These are phyloP conservation scores for Barypeithes pellucidus DNA, from an alignment of 2,888 invertebrate species.

Conservation along the genomic window DNA sequence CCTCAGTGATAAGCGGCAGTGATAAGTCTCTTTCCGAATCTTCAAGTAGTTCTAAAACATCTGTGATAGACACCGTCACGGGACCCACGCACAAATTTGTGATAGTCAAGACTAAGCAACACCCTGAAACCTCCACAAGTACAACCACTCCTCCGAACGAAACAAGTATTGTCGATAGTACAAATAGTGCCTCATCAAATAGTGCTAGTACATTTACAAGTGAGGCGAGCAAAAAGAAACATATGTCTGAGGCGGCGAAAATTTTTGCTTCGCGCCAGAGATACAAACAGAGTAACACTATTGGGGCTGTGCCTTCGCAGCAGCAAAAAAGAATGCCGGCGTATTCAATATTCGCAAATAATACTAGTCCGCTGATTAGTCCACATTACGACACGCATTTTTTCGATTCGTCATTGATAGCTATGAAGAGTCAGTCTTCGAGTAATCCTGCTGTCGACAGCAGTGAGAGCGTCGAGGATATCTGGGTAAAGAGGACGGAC, in stretches of 20 bases:
- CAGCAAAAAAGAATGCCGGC: constrained; percentile 75
- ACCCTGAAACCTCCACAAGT: constrained; percentile 59
- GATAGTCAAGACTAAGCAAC: constrained; percentile 71
- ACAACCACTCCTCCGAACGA: constrained; percentile 24
- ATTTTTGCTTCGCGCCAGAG: constrained; percentile 71
- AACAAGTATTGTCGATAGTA: background rate
- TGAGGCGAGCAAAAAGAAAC: constrained; percentile 68
- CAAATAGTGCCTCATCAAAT: background rate
- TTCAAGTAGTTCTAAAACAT: constrained; percentile 68
- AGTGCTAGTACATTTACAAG: constrained; percentile 19
- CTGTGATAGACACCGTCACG: constrained; percentile 69
- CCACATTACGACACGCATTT: constrained; percentile 86
- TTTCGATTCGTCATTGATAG: constrained; percentile 87
- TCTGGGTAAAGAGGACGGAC: constrained; percentile 78
- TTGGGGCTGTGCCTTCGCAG: constrained; percentile 77
- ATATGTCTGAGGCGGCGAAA: constrained; percentile 70
- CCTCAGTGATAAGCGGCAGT: constrained; percentile 68
- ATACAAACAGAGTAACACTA: constrained; percentile 77
- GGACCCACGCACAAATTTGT: constrained; percentile 74
- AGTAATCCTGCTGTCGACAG: constrained; percentile 76
- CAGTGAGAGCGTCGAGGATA: constrained; percentile 74
- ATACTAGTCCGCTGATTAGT: constrained; percentile 67
- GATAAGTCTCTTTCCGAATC: constrained; percentile 68
- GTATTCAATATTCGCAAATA: constrained; percentile 76
- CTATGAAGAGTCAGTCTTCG: constrained; percentile 84